These are phyloP conservation scores for Champsocephalus gunnari DNA, from an alignment of 2,797 vertebrate genomes.

Conservation along the genomic window DNA sequence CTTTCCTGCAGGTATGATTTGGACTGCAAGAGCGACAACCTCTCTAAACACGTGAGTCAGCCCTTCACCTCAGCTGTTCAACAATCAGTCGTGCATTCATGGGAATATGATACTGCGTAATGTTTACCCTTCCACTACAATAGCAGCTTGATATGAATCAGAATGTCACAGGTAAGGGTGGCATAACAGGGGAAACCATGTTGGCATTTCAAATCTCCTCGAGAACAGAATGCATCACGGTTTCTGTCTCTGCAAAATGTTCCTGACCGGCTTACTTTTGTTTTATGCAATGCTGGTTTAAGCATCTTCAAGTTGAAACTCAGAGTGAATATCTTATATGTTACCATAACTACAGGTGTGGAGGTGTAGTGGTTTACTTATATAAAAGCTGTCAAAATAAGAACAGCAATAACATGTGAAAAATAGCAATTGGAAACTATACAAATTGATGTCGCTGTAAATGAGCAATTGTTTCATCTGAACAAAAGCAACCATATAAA, in stretches of 20 bases:
- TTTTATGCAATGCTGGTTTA: background rate
- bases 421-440: background rate
- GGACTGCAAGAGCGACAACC: slow-evolving; percentile 87
- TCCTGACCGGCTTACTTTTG: background rate
- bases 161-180: slow-evolving; percentile 28
- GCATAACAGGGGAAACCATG: background rate
- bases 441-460: background rate
- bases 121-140: slow-evolving; percentile 49
- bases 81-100: slow-evolving; percentile 58
- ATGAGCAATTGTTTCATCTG: too few relatives aligned
- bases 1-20: slow-evolving; percentile 81
- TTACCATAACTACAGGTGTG: background rate
- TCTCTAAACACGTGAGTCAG: slow-evolving; percentile 87
- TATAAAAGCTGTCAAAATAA: background rate
- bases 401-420: background rate
- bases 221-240: background rate
- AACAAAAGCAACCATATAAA: too few relatives aligned
- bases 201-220: slow-evolving; percentile 24
- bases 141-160: slow-evolving; percentile 51
- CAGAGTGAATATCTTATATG: background rate
- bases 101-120: slow-evolving; percentile 19
- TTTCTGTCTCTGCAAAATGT: background rate
- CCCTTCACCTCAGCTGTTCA: slow-evolving; percentile 45
- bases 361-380: background rate
- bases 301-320: background rate